phyloP scores from a whole-genome alignment of 2,888 invertebrate genomes.

The Tillus elongatus region DNA sequence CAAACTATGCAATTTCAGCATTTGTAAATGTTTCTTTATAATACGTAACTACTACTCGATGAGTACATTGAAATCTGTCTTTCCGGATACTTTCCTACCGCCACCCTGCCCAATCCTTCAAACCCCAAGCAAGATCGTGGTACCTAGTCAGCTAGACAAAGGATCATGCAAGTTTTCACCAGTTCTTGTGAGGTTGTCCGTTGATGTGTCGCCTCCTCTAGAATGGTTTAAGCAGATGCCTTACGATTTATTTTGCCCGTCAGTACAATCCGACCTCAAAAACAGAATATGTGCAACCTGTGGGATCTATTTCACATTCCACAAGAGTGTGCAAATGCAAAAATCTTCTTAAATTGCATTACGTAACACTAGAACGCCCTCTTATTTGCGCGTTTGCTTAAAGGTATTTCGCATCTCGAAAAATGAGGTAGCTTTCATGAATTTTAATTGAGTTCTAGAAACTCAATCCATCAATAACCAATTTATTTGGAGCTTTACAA shows the following conservation, averaged over 20 bases:
- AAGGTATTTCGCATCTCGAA: slow-evolving; percentile 8
- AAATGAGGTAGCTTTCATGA: slow-evolving; percentile 11
- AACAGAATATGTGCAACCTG: slow-evolving; percentile 5
- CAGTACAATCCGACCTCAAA: not conserved
- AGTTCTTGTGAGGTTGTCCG: slow-evolving; percentile 6
- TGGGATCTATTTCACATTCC: slow-evolving; percentile 5
- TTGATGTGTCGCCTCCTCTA: slow-evolving; percentile 6
- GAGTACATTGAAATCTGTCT: slow-evolving; percentile 3
- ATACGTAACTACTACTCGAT: too few species aligned
- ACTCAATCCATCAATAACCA: not conserved
- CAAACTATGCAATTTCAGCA: too few species aligned
- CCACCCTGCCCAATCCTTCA: slow-evolving; percentile 4
- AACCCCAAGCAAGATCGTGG: slow-evolving; percentile 5
- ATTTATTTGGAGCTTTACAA: slow-evolving; percentile 9
- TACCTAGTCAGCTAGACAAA: slow-evolving; percentile 6
- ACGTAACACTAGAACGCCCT: too few species aligned
- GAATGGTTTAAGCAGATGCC: slow-evolving; percentile 6
- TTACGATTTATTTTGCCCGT: not conserved
- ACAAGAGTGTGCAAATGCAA: slow-evolving; percentile 5
- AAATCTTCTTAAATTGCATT: too few species aligned
- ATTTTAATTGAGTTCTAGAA: not conserved
- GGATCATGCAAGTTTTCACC: slow-evolving; percentile 1
- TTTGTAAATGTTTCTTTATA: too few species aligned
- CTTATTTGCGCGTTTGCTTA: slow-evolving; percentile 12
- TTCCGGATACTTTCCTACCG: slow-evolving; percentile 6